These are phyloP conservation scores for Cheilosia variabilis DNA, from an alignment of 2,888 invertebrate genomes.

Conservation along the genomic window DNA sequence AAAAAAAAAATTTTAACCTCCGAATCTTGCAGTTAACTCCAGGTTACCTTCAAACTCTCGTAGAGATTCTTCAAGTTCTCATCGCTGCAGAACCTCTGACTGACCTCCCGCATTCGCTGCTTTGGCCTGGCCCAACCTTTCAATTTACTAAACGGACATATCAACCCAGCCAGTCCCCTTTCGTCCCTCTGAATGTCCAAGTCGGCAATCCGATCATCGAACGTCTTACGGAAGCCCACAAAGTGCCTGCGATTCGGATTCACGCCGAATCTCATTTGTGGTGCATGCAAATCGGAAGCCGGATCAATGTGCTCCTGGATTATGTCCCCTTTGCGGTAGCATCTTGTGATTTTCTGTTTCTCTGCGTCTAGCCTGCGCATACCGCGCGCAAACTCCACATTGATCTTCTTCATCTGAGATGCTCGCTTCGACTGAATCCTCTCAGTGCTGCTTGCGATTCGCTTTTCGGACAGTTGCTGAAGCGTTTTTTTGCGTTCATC, in stretches of 20 bases:
- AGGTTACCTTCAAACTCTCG: conserved; percentile 79
- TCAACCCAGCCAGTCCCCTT: conserved; percentile 75
- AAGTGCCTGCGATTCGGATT: conserved; percentile 87
- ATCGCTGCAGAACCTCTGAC: conserved; percentile 81
- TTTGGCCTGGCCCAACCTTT: conserved; percentile 81
- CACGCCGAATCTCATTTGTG: conserved; percentile 87
- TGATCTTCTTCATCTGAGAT: conserved; percentile 85
- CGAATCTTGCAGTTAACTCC: neutral
- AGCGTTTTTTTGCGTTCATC: conserved; percentile 84
- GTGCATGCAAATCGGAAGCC: conserved; percentile 87
- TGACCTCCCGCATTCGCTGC: conserved; percentile 79
- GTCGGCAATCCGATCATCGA: conserved; percentile 81
- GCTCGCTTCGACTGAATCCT: conserved; percentile 85
- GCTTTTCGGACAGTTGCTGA: conserved; percentile 81
- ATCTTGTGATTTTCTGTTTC: conserved; percentile 81
- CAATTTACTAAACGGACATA: conserved; percentile 80
- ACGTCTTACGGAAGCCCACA: conserved; percentile 78
- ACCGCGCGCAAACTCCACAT: conserved; percentile 81
- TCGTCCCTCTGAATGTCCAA: conserved; percentile 79
- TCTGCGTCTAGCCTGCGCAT: conserved; percentile 84
- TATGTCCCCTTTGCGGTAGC: conserved; percentile 84
- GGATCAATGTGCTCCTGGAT: conserved; percentile 85
- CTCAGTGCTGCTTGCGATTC: conserved; percentile 85
- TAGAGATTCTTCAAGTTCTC: conserved; percentile 81
- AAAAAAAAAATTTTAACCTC: neutral